These are phyloP conservation scores for Antedon mediterranea DNA, from an alignment of 53 echinoderm and acorn worm species.

Conservation along the genomic window DNA sequence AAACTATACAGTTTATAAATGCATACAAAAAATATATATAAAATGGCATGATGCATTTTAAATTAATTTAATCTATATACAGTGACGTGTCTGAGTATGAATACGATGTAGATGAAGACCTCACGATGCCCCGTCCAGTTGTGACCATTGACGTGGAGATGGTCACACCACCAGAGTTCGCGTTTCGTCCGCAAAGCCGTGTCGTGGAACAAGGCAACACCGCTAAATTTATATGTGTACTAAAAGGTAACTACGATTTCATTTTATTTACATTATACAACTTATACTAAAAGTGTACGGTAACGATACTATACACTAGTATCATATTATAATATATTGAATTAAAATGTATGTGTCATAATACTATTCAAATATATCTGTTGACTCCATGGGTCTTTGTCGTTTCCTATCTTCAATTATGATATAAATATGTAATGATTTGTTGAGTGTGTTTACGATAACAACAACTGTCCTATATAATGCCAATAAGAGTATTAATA, in stretches of 20 bases:
- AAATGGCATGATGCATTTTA: too few species aligned
- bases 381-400: too few species aligned
- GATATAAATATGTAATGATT: not conserved
- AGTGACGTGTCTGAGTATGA: not conserved
- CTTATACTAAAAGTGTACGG: not conserved
- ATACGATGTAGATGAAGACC: not conserved
- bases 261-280: not conserved
- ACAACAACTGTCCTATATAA: not conserved
- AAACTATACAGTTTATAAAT: too few species aligned
- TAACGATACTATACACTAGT: not conserved
- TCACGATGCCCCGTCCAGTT: constrained; percentile 7
- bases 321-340: not conserved
- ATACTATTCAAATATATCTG: too few species aligned
- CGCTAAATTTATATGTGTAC: constrained; percentile 38
- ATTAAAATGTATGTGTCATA: too few species aligned
- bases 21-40: too few species aligned
- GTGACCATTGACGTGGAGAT: constrained; percentile 21
- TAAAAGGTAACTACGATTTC: constrained; percentile 39
- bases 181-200: constrained; percentile 29
- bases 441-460: not conserved
- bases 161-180: constrained; percentile 25
- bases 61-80: not conserved
- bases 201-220: constrained; percentile 33
- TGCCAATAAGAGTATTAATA: not conserved
- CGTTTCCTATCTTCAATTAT: too few species aligned